These are phyloP conservation scores for Agriopis marginaria DNA, from an alignment of 2,888 invertebrate genomes.

Conservation along the genomic window DNA sequence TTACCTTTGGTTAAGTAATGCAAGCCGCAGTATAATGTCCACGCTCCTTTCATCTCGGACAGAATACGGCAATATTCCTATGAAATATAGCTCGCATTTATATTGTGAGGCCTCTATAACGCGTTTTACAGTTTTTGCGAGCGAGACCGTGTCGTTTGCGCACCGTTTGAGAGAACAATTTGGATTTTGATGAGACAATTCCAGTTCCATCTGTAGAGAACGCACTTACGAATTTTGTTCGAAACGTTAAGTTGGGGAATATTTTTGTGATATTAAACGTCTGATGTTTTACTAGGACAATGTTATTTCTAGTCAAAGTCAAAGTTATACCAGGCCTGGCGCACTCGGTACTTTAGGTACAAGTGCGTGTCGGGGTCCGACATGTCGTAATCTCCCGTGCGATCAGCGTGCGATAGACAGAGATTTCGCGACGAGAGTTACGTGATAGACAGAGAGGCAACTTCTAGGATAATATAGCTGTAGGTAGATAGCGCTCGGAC, in stretches of 20 bases:
- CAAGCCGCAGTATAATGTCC: constrained; percentile 42
- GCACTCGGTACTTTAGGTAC: too few relatives aligned
- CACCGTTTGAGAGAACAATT: constrained; percentile 34
- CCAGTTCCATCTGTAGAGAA: constrained; percentile 14
- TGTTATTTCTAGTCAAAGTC: constrained; percentile 4
- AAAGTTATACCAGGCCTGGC: background rate
- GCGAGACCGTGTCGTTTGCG: constrained; percentile 25
- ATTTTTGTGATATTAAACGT: constrained; percentile 19
- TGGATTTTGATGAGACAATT: constrained; percentile 37
- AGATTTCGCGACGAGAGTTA: too few relatives aligned
- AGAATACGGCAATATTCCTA: constrained; percentile 48
- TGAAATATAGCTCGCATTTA: constrained; percentile 50
- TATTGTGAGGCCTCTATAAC: constrained; percentile 27
- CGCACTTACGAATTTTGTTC: constrained; percentile 12
- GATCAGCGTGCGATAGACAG: too few relatives aligned
- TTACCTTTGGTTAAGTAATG: constrained; percentile 47
- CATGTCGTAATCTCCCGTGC: too few relatives aligned
- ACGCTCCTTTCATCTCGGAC: constrained; percentile 36
- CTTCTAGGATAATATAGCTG: too few relatives aligned
- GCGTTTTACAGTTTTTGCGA: constrained; percentile 35
- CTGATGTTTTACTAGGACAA: constrained; percentile 5
- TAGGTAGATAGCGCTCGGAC: too few relatives aligned
- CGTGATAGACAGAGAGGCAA: too few relatives aligned
- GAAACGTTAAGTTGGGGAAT: constrained; percentile 1
- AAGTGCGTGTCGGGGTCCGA: too few relatives aligned